Conservation (phyloP, 2,888 invertebrate species). For the Tetranychus piercei region DNA sequence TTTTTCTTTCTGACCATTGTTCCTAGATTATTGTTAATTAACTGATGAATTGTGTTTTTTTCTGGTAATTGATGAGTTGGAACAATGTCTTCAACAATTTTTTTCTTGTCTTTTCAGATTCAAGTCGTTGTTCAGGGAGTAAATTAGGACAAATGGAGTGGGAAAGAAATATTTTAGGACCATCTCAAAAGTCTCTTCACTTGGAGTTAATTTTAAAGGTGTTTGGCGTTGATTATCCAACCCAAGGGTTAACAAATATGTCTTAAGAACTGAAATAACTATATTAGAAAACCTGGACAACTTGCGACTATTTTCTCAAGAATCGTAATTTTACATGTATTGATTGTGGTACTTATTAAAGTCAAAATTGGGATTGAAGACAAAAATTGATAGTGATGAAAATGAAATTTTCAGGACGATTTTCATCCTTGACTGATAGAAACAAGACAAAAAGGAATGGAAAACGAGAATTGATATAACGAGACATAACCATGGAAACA, state of each 20-base stretch:
- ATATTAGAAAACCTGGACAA: too few species aligned
- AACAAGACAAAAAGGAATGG: constrained; percentile 10
- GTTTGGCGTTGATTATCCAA: background rate
- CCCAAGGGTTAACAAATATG: constrained; percentile 20
- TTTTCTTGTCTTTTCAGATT: constrained; percentile 16
- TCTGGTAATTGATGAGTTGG: too few species aligned
- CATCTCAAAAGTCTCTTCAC: constrained; percentile 80
- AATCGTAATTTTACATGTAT: too few species aligned
- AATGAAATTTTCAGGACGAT: too few species aligned
- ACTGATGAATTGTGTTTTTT: too few species aligned
- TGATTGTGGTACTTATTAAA: too few species aligned
- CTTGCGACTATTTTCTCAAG: too few species aligned
- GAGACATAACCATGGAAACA: constrained; percentile 8
- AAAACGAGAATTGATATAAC: background rate
- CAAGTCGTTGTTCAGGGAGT: background rate
- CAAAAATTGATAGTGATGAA: too few species aligned
- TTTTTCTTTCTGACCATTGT: too few species aligned
- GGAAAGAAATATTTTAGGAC: constrained; percentile 39
- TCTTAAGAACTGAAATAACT: constrained; percentile 20
- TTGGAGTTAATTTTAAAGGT: constrained; percentile 30
- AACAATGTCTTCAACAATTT: background rate
- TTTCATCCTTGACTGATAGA: background rate
- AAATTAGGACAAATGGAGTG: background rate
- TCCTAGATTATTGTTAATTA: too few species aligned
- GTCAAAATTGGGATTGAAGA: too few species aligned